Percentiles rank a stretch among this genome's conserved stretches.
Conservation (phyloP, 2,113 vertebrate genomes). For the Camelus bactrianus region DNA sequence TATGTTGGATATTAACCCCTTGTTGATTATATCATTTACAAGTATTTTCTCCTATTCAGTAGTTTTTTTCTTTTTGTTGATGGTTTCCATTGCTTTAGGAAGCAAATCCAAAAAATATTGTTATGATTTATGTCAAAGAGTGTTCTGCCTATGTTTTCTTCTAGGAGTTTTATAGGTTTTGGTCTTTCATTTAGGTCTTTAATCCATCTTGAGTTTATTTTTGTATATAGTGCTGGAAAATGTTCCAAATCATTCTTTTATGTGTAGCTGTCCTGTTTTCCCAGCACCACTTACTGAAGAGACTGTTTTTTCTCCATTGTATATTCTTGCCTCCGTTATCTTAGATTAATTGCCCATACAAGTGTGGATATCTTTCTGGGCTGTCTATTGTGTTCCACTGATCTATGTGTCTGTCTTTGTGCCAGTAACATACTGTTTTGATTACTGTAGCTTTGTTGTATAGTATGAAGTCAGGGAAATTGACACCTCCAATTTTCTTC, state of each 20-base stretch:
- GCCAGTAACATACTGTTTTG: background rate
- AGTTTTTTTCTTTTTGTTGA: background rate
- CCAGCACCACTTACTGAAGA: background rate
- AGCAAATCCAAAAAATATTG: background rate
- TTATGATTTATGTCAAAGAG: too few species aligned
- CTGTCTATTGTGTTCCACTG: background rate
- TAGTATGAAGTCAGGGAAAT: background rate
- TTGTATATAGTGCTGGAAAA: background rate
- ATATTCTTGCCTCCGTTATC: background rate
- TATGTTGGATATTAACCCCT: background rate
- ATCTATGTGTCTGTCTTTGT: background rate
- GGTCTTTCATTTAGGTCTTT: too few species aligned
- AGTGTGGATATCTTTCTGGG: background rate
- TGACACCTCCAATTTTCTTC: background rate
- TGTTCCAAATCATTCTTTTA: background rate
- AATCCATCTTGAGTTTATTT: too few species aligned
- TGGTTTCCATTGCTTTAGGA: background rate
- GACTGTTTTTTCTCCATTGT: background rate
- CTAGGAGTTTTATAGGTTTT: too few species aligned
- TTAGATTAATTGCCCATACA: background rate
- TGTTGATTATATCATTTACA: background rate
- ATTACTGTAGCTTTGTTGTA: background rate
- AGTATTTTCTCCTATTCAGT: background rate
- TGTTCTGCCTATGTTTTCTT: too few species aligned
- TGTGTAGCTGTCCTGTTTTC: background rate